phyloP scores from a whole-genome alignment of 2,113 vertebrate species.

The Zosterops japonicus region DNA sequence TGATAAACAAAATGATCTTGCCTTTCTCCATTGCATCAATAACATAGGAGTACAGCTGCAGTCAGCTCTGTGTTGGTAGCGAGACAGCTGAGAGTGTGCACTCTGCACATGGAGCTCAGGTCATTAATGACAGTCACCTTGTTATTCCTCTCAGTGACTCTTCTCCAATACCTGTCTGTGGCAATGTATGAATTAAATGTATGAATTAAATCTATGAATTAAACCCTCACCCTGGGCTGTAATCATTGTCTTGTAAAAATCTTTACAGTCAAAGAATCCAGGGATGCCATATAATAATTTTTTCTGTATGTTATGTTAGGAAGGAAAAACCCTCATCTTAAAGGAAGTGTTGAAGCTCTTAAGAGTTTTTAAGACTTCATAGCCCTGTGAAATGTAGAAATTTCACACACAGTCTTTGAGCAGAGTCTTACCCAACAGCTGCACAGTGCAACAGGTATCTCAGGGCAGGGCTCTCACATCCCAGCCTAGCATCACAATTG shows the following conservation, averaged over 20 bases:
- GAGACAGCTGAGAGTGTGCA: not conserved
- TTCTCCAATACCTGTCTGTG: not conserved
- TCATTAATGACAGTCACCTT: not conserved
- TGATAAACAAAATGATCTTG: not conserved
- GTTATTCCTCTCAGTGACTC: not conserved
- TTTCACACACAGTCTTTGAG: not conserved
- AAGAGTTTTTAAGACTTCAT: not conserved
- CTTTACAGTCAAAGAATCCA: not conserved
- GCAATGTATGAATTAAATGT: not conserved
- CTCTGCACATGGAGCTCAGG: not conserved
- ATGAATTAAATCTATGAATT: not conserved
- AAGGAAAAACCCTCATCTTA: not conserved
- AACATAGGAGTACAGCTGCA: not conserved
- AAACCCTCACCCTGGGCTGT: not conserved
- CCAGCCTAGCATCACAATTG: not conserved
- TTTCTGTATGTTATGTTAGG: not conserved
- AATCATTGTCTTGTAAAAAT: not conserved
- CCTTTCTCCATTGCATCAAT: not conserved
- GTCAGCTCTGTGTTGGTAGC: not conserved
- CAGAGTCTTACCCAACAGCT: not conserved
- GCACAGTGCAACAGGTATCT: not conserved
- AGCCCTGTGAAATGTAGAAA: not conserved
- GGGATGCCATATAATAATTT: not conserved
- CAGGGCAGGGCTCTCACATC: fast-evolving
- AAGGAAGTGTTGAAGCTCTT: not conserved